These are phyloP conservation scores for Acanthurus tractus DNA, from an alignment of 2,797 vertebrate genomes.

Conservation along the genomic window DNA sequence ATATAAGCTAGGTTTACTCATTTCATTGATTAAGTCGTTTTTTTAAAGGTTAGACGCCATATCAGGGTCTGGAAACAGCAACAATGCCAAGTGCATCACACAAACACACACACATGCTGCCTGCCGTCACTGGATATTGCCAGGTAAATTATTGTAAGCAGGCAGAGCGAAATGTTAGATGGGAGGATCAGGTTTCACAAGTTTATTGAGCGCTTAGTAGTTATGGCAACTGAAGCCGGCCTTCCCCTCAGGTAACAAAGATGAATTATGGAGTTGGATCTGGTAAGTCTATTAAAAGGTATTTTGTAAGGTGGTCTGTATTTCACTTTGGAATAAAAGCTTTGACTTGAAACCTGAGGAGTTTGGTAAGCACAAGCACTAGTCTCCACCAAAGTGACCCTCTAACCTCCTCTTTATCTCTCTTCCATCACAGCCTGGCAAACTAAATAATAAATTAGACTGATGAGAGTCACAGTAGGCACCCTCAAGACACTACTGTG, in stretches of 20 bases:
- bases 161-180: slow-evolving; percentile 68
- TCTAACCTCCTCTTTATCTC: slow-evolving; percentile 53
- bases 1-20: slow-evolving; percentile 11
- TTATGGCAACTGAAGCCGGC: slow-evolving; percentile 56
- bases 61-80: neutral
- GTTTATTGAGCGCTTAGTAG: slow-evolving; percentile 61
- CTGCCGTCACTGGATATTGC: slow-evolving; percentile 25
- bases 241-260: slow-evolving; percentile 41
- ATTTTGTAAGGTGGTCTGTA: neutral
- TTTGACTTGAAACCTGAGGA: slow-evolving; percentile 33
- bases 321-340: slow-evolving; percentile 2
- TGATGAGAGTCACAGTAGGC: slow-evolving; percentile 23
- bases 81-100: slow-evolving; percentile 2
- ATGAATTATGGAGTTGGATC: slow-evolving; percentile 17
- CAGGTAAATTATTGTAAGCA: slow-evolving; percentile 42
- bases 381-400: slow-evolving; percentile 20
- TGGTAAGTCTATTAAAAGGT: too few relatives aligned
- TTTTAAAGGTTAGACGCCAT: neutral
- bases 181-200: slow-evolving; percentile 66
- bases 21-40: neutral
- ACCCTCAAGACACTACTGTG: neutral
- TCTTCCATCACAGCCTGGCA: slow-evolving; percentile 48
- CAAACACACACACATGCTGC: slow-evolving; percentile 5
- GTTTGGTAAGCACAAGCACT: neutral
- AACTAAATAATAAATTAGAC: slow-evolving; percentile 71